Conservation (phyloP, 1,140 invertebrate genomes). For the Brachionus asplanchnoidis region DNA sequence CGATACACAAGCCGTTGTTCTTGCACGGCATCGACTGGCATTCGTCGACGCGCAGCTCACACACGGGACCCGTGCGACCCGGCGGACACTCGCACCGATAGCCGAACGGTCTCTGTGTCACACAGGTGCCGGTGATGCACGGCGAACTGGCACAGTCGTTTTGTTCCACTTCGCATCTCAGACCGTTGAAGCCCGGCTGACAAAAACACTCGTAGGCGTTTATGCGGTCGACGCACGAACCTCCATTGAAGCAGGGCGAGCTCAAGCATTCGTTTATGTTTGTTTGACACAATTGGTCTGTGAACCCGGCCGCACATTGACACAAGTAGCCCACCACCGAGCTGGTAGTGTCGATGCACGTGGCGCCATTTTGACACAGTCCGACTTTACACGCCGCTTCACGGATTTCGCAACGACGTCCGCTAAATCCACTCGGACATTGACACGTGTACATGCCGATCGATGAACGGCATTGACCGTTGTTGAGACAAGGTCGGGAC, state of each 20-base stretch:
- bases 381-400: constrained; percentile 59
- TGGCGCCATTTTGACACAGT: constrained; percentile 81
- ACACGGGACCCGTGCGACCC: constrained; percentile 68
- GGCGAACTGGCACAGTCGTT: constrained; percentile 26
- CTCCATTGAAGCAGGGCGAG: constrained; percentile 78
- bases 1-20: neutral
- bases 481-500: constrained; percentile 44
- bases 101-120: neutral
- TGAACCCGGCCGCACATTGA: constrained; percentile 39
- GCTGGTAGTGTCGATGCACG: constrained; percentile 62
- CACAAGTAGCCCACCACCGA: constrained; percentile 34
- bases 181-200: constrained; percentile 24
- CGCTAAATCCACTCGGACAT: constrained; percentile 42
- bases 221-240: constrained; percentile 68
- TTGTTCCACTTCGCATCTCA: constrained; percentile 35
- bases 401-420: constrained; percentile 32
- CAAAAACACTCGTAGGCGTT: constrained; percentile 70
- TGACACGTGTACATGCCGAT: constrained; percentile 59
- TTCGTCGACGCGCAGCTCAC: constrained; percentile 31
- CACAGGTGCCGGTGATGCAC: constrained; percentile 32
- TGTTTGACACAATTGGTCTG: constrained; percentile 23
- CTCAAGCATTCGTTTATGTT: constrained; percentile 70
- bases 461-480: constrained; percentile 43
- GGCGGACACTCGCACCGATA: constrained; percentile 71
- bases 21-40: constrained; percentile 61